A percentile compares a stretch with the other conserved stretches of the same genome.
Conservation (phyloP, 2,797 vertebrate species). For the Chrysocyon brachyurus region DNA sequence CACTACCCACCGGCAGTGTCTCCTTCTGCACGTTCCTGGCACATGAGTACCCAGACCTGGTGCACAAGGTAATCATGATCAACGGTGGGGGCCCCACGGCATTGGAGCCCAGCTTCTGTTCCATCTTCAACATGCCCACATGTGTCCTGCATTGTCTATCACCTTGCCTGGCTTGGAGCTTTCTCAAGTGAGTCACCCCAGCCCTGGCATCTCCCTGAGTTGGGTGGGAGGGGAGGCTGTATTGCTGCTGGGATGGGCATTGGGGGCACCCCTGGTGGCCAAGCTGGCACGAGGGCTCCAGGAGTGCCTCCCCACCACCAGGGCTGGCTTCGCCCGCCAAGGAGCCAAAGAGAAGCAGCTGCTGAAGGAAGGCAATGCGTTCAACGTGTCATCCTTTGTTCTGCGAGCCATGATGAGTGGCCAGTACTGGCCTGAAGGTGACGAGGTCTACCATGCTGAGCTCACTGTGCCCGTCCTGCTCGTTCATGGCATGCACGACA, state of each 20-base stretch:
- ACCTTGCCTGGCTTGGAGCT: slow-evolving; percentile 98
- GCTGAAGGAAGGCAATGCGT: slow-evolving; percentile 96
- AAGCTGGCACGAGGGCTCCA: background rate
- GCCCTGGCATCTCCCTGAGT: background rate
- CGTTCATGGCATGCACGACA: slow-evolving; percentile 98
- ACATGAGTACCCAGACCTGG: slow-evolving; percentile 97
- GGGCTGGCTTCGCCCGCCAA: slow-evolving; percentile 97
- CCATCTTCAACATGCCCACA: slow-evolving; percentile 98
- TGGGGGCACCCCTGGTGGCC: background rate
- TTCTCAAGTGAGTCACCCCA: slow-evolving; percentile 94
- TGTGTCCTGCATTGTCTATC: slow-evolving; percentile 97
- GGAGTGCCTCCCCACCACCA: slow-evolving; percentile 60
- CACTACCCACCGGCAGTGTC: slow-evolving; percentile 88
- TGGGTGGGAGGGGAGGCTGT: background rate
- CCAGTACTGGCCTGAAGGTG: slow-evolving; percentile 99
- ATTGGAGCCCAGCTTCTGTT: slow-evolving; percentile 98
- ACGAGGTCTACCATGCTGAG: slow-evolving; percentile 98
- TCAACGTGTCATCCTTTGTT: slow-evolving; percentile 98
- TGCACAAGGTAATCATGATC: slow-evolving; percentile 99
- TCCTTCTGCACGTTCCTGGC: slow-evolving; percentile 99
- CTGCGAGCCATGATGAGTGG: slow-evolving; percentile 98
- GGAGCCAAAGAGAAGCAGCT: slow-evolving; percentile 99
- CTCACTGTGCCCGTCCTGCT: slow-evolving; percentile 96
- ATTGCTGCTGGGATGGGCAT: background rate
- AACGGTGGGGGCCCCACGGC: slow-evolving; percentile 98